These are phyloP conservation scores for Albula glossodonta DNA, from an alignment of 2,113 vertebrate species.

Conservation along the genomic window DNA sequence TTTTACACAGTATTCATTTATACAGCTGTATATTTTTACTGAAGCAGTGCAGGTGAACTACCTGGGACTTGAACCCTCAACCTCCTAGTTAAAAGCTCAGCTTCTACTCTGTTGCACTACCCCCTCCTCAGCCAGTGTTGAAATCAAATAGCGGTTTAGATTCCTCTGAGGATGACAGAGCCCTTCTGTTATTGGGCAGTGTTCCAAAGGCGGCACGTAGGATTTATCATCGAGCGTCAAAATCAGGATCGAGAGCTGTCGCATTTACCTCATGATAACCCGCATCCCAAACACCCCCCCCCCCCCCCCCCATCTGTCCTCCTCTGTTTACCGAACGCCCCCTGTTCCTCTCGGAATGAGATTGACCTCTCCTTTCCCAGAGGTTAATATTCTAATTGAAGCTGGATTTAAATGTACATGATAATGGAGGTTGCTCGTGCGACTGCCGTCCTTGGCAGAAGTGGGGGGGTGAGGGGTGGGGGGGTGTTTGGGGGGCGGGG, in stretches of 20 bases:
- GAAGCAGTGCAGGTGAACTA: too few species aligned
- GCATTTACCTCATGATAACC: too few species aligned
- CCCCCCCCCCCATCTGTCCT: not conserved
- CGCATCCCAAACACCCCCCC: not conserved
- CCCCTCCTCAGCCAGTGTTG: too few species aligned
- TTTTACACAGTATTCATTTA: too few species aligned
- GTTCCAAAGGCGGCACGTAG: not conserved
- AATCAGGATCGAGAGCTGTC: too few species aligned
- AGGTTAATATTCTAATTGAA: conserved; percentile 17
- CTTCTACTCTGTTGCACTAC: too few species aligned
- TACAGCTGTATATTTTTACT: too few species aligned
- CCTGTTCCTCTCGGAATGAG: not conserved
- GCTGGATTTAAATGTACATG: not conserved
- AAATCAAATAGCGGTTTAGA: not conserved
- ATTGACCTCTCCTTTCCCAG: not conserved
- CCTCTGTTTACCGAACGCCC: not conserved
- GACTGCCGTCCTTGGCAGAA: not conserved
- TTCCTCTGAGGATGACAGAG: not conserved
- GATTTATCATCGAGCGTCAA: not conserved
- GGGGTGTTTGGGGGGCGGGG: too few species aligned
- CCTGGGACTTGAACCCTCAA: too few species aligned
- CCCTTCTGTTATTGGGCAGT: not conserved
- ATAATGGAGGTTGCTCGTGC: not conserved
- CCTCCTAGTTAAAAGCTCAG: too few species aligned
- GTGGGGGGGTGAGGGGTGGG: too few species aligned